Percentiles rank a stretch among this genome's conserved stretches.
phyloP scores from a whole-genome alignment of 2,888 invertebrate species.

The Sphaeridia pumilis region DNA sequence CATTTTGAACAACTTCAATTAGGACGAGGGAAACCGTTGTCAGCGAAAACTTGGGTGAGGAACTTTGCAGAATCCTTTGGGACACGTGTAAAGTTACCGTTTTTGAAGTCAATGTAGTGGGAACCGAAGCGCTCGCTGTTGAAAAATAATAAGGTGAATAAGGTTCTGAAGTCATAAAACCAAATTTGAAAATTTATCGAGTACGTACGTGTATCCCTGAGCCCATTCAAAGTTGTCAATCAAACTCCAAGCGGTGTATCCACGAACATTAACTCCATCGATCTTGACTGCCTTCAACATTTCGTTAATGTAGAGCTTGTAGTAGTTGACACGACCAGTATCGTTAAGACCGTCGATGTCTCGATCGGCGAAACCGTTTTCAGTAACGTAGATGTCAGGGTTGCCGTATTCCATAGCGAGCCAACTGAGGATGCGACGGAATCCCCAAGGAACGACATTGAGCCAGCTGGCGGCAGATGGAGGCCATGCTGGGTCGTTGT shows the following conservation, averaged over 20 bases:
- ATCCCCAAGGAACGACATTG: constrained; percentile 30
- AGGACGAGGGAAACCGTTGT: constrained; percentile 29
- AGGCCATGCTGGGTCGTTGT: constrained; percentile 18
- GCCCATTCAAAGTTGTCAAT: constrained; percentile 28
- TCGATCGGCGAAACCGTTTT: constrained; percentile 20
- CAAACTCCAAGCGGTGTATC: constrained; percentile 28
- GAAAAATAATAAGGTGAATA: not conserved
- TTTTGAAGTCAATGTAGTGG: constrained; percentile 15
- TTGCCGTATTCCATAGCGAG: constrained; percentile 26
- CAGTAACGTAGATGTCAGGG: constrained; percentile 28
- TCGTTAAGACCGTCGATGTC: constrained; percentile 26
- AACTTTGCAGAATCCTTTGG: constrained; percentile 39
- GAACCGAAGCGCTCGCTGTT: constrained; percentile 18
- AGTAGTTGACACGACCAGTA: constrained; percentile 28
- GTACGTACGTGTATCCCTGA: constrained; percentile 21
- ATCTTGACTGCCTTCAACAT: constrained; percentile 30
- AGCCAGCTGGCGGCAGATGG: constrained; percentile 29
- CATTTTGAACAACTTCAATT: no score
- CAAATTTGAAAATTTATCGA: not conserved
- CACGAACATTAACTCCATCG: constrained; percentile 30
- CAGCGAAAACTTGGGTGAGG: constrained; percentile 27
- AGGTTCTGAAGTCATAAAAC: not conserved
- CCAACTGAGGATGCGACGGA: constrained; percentile 27
- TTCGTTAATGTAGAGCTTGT: constrained; percentile 30
- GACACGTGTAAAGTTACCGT: constrained; percentile 13